phyloP scores from a whole-genome alignment of 2,888 invertebrate genomes.

The Pteria penguin region DNA sequence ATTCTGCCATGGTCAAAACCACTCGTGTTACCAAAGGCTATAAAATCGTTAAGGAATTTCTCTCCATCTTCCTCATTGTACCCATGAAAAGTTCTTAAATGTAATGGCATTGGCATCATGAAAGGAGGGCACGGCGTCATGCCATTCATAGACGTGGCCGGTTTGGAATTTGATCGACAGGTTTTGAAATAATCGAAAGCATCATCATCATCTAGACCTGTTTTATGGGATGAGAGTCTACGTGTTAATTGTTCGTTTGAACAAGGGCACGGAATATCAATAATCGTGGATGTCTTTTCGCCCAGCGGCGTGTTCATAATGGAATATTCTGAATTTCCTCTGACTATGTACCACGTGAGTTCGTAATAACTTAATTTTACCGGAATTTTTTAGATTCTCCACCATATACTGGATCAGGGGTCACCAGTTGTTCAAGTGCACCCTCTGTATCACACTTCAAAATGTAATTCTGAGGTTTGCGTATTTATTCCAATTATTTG shows the following conservation, averaged over 20 bases:
- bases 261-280: neutral
- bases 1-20: neutral
- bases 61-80: neutral
- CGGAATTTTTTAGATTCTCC: neutral
- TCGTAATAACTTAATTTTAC: neutral
- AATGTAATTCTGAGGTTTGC: too few species aligned
- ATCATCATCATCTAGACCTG: neutral
- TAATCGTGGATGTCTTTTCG: neutral
- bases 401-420: neutral
- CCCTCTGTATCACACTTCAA: neutral
- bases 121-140: neutral
- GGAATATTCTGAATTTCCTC: neutral
- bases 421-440: neutral
- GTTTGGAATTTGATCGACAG: neutral
- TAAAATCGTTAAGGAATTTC: neutral
- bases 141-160: too few species aligned
- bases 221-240: neutral
- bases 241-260: neutral
- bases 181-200: neutral
- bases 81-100: neutral
- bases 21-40: neutral
- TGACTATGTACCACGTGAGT: neutral
- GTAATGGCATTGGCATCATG: neutral
- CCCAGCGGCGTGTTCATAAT: neutral
- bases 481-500: neutral